Percentiles rank a stretch among this genome's conserved stretches.
phyloP scores from a whole-genome alignment of 1,140 invertebrate genomes.

The Ectropis grisescens region DNA sequence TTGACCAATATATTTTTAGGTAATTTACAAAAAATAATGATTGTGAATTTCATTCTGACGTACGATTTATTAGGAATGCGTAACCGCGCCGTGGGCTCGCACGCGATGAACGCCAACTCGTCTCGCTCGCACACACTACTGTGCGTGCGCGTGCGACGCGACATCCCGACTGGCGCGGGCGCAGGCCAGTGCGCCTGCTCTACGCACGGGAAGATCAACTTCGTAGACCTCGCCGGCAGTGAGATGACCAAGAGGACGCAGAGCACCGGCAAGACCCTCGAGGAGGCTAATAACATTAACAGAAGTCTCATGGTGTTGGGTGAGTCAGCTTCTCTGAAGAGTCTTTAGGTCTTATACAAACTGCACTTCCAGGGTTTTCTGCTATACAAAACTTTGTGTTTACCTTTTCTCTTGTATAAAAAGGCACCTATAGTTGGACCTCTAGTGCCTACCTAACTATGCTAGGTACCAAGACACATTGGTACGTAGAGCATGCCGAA shows the following conservation, averaged over 20 bases:
- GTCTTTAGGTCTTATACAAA: too few species aligned
- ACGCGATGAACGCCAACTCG: conserved; percentile 97
- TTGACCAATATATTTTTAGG: too few species aligned
- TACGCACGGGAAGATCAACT: conserved; percentile 92
- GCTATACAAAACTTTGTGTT: too few species aligned
- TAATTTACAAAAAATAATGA: too few species aligned
- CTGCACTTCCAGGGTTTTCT: too few species aligned
- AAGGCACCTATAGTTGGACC: too few species aligned
- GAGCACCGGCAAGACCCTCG: conserved; percentile 90
- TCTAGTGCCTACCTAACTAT: too few species aligned
- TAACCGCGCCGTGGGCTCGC: conserved; percentile 87
- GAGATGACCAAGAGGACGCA: conserved; percentile 96
- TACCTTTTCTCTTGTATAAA: too few species aligned
- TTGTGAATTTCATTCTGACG: too few species aligned
- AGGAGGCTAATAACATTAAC: conserved; percentile 97
- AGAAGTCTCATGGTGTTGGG: conserved; percentile 95
- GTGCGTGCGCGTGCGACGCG: conserved; percentile 87
- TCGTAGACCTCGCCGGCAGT: conserved; percentile 94
- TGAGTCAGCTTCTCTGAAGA: too few species aligned
- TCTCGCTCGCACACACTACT: conserved; percentile 96
- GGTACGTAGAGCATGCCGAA: too few species aligned
- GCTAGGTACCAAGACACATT: too few species aligned
- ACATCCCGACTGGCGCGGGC: conserved; percentile 84
- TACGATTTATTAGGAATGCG: conserved; percentile 86
- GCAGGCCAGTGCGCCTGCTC: conserved; percentile 90